Evolutionary conservation across 1,140 invertebrate genomes (phyloP).

Genomic region (Caligus rogercresseyi): DNA sequence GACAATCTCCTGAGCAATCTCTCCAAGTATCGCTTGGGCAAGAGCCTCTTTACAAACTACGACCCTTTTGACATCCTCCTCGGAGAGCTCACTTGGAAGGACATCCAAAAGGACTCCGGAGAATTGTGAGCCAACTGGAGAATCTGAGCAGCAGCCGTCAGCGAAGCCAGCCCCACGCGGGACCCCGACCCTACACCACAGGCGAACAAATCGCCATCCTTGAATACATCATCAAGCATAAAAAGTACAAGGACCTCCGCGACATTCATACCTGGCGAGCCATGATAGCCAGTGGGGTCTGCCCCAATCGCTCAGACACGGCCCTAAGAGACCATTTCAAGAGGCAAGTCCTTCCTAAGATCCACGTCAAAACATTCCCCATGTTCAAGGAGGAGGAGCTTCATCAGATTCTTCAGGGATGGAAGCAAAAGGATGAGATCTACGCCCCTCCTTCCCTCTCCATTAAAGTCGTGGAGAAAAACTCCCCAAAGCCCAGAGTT

Average conservation of each 20-base stretch:
- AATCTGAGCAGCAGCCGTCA: no score
- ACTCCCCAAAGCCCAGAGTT: no score
- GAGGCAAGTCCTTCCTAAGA: not conserved
- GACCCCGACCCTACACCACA: not conserved
- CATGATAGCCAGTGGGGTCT: not conserved
- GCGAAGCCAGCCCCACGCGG: not conserved
- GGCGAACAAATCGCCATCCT: not conserved
- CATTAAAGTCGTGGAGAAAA: not conserved
- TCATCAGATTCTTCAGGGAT: not conserved
- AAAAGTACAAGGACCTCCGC: not conserved
- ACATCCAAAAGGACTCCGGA: not conserved
- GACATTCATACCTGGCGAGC: not conserved
- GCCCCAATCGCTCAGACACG: not conserved
- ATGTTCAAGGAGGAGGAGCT: not conserved
- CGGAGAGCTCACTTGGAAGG: not conserved
- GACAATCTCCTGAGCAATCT: not conserved
- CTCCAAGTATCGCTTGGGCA: not conserved
- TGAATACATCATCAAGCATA: not conserved
- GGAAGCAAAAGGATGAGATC: not conserved
- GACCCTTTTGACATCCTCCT: not conserved
- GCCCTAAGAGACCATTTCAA: not conserved
- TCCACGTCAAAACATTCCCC: not conserved
- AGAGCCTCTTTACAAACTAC: not conserved
- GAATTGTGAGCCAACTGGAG: not conserved
- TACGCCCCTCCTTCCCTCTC: not conserved